A percentile compares a stretch with the other conserved stretches of the same genome.
Evolutionary conservation across 2,797 vertebrate genomes (phyloP).

Genomic region (Psittacula derbiana): DNA sequence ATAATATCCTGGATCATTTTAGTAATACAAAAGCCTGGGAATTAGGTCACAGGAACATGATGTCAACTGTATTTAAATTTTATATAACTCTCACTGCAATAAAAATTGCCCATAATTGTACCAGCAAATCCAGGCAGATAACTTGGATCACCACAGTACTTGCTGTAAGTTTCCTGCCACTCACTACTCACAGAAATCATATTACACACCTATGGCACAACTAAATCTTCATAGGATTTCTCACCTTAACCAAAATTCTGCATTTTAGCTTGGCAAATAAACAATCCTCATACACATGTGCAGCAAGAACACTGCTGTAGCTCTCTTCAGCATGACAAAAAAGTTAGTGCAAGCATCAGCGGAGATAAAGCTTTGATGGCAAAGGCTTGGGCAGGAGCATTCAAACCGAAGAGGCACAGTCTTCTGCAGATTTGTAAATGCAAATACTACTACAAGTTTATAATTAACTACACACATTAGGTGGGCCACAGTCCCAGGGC

Average conservation of each 20-base stretch:
- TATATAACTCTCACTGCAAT: not conserved
- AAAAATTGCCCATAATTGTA: not conserved
- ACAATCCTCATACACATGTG: not conserved
- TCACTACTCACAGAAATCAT: not conserved
- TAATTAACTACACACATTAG: not conserved
- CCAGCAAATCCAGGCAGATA: not conserved
- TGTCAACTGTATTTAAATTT: constrained; percentile 25
- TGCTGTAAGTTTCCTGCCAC: not conserved
- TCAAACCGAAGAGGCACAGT: not conserved
- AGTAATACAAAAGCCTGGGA: not conserved
- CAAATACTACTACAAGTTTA: not conserved
- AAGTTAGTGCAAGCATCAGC: not conserved
- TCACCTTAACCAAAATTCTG: not conserved
- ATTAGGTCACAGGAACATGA: constrained; percentile 35
- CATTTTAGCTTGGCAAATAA: not conserved
- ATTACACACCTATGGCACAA: not conserved
- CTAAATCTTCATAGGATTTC: not conserved
- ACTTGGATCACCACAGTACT: not conserved
- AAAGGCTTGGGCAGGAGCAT: not conserved
- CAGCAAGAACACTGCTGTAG: not conserved
- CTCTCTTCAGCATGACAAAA: too few relatives aligned
- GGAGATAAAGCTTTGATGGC: not conserved
- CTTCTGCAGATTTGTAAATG: not conserved
- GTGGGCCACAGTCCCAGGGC: not conserved
- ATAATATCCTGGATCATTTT: not conserved